Conservation (phyloP, 2,797 vertebrate species). For the Phrynocephalus forsythii region DNA sequence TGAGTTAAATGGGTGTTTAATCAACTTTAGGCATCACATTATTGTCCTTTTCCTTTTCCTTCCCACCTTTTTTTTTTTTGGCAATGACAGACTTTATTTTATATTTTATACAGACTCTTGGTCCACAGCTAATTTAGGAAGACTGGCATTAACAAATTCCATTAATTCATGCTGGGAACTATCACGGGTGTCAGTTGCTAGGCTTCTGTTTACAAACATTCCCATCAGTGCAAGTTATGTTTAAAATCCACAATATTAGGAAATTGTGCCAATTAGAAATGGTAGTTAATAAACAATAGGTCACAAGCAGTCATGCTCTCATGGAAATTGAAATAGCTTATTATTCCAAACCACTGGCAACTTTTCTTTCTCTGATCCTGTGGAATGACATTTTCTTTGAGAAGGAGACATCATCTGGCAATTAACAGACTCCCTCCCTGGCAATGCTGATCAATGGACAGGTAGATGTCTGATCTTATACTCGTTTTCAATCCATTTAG, state of each 20-base stretch:
- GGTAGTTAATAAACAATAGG: constrained; percentile 31
- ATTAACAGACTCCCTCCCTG: background rate
- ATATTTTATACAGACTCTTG: constrained; percentile 7
- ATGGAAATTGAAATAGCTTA: background rate
- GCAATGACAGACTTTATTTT: constrained; percentile 1
- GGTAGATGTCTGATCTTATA: background rate
- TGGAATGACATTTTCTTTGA: background rate
- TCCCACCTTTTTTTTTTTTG: background rate
- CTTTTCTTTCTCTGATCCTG: background rate
- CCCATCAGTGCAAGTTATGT: background rate
- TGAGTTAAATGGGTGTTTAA: constrained; percentile 5
- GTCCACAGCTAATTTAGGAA: background rate
- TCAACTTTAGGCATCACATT: background rate
- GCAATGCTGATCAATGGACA: background rate
- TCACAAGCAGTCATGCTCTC: background rate
- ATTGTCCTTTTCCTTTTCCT: too few species aligned
- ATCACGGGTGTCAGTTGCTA: background rate
- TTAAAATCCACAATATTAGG: background rate
- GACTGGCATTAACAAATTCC: constrained; percentile 2
- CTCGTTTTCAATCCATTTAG: constrained; percentile 22
- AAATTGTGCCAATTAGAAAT: constrained; percentile 14
- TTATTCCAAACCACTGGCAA: background rate
- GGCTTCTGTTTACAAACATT: constrained; percentile 4
- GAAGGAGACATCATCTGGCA: constrained; percentile 3
- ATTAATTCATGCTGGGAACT: background rate